A percentile compares a stretch with the other conserved stretches of the same genome.
These are phyloP conservation scores for Recurvirostra avosetta DNA, from an alignment of 2,113 vertebrate genomes.

Conservation along the genomic window DNA sequence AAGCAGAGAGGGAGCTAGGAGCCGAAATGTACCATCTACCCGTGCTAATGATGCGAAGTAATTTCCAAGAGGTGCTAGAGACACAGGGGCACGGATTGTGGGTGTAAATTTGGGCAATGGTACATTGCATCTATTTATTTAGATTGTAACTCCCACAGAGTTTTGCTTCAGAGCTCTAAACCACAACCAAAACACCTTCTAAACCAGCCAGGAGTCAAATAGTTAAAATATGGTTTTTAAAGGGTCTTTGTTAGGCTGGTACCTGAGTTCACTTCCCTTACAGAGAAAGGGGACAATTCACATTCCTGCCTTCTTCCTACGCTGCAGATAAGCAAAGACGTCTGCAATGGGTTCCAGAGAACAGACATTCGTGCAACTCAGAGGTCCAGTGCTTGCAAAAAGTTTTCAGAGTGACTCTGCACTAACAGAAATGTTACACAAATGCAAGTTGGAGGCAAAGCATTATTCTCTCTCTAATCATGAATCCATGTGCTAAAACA, in stretches of 20 bases:
- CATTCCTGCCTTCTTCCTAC: slow-evolving; percentile 44
- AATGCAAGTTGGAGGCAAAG: not conserved
- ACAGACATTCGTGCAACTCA: not conserved
- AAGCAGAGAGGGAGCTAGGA: not conserved
- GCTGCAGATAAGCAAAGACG: slow-evolving; percentile 25
- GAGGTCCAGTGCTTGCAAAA: not conserved
- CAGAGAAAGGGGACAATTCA: slow-evolving; percentile 35
- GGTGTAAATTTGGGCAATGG: not conserved
- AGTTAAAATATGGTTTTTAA: not conserved
- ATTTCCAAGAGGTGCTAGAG: not conserved
- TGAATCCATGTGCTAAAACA: accelerated
- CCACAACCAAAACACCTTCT: not conserved
- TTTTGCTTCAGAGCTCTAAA: not conserved
- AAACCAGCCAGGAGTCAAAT: not conserved
- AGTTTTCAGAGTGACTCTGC: not conserved
- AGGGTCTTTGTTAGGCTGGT: slow-evolving; percentile 22
- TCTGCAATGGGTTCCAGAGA: not conserved
- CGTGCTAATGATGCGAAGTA: not conserved
- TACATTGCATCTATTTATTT: not conserved
- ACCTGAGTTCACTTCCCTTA: slow-evolving; percentile 43
- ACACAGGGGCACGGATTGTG: not conserved
- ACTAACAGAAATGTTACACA: not conserved
- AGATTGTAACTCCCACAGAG: not conserved
- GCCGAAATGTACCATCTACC: accelerated
- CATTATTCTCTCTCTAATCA: not conserved